A percentile compares a stretch with the other conserved stretches of the same genome.
Conservation (phyloP, 2,797 vertebrate species). For the Muscicapa comitata region DNA sequence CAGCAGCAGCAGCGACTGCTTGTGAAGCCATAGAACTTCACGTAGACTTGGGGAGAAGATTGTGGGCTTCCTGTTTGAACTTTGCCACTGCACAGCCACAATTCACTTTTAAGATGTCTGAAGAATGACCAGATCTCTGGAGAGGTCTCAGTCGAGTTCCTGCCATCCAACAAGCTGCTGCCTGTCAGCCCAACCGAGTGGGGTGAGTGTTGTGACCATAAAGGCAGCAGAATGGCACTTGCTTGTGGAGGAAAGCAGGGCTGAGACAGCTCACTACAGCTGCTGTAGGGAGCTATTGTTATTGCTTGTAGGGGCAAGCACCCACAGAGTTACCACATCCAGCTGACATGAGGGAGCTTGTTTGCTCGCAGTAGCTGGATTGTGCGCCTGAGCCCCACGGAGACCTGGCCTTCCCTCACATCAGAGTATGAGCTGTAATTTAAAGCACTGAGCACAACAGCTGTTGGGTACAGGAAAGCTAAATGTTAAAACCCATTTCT, state of each 20-base stretch:
- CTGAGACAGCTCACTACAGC: not conserved
- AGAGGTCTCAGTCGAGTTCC: not conserved
- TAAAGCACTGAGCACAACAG: not conserved
- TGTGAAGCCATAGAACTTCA: not conserved
- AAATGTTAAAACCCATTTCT: not conserved
- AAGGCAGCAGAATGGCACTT: not conserved
- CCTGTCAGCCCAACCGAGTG: not conserved
- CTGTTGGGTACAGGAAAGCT: not conserved
- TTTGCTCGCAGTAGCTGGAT: not conserved
- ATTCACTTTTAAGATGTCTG: not conserved
- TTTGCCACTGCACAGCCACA: not conserved
- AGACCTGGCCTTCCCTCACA: not conserved
- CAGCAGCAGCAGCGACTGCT: not conserved
- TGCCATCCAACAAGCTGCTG: not conserved
- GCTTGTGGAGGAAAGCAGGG: not conserved
- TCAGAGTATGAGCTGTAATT: not conserved
- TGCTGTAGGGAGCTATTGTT: constrained; percentile 12
- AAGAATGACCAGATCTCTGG: not conserved
- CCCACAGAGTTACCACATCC: not conserved
- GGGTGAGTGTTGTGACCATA: not conserved
- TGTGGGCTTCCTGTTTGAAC: not conserved
- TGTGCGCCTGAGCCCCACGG: not conserved
- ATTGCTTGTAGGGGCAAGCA: constrained; percentile 17
- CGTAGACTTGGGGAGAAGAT: not conserved
- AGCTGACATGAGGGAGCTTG: constrained; percentile 6